Conservation (phyloP, 2,113 vertebrate genomes). For the Hyaena hyaena region DNA sequence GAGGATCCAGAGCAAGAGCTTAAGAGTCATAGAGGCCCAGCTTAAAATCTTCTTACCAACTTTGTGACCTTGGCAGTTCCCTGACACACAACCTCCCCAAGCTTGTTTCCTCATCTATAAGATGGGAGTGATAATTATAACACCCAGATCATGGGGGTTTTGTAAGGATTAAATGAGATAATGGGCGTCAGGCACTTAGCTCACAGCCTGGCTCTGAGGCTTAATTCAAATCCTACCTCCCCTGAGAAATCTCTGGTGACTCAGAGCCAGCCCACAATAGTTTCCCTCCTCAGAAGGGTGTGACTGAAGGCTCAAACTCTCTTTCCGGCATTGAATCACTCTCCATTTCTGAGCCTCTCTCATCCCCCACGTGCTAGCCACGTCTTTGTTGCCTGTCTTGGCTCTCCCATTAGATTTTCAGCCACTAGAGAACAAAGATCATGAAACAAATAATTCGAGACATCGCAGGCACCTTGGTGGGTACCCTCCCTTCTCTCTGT, state of each 20-base stretch:
- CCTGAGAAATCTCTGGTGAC: constrained; percentile 13
- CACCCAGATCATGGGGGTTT: neutral
- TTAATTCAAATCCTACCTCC: constrained; percentile 12
- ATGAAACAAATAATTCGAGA: neutral
- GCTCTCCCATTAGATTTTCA: neutral
- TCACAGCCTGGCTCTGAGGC: neutral
- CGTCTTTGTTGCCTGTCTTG: neutral
- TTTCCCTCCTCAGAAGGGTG: neutral
- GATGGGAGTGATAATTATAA: neutral
- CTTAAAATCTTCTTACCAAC: neutral
- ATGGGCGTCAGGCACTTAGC: neutral
- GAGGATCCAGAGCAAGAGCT: neutral
- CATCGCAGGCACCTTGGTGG: neutral
- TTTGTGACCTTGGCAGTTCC: neutral
- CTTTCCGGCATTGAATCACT: neutral
- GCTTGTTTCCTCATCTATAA: neutral
- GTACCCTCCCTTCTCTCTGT: neutral
- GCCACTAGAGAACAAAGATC: neutral
- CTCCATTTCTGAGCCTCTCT: neutral
- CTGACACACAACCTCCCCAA: neutral
- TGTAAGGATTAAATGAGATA: neutral
- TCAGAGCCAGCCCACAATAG: constrained; percentile 7
- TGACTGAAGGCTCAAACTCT: neutral
- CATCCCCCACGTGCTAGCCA: neutral
- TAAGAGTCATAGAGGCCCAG: neutral